Conservation (phyloP, 2,888 invertebrate species). For the Orgyia antiqua region DNA sequence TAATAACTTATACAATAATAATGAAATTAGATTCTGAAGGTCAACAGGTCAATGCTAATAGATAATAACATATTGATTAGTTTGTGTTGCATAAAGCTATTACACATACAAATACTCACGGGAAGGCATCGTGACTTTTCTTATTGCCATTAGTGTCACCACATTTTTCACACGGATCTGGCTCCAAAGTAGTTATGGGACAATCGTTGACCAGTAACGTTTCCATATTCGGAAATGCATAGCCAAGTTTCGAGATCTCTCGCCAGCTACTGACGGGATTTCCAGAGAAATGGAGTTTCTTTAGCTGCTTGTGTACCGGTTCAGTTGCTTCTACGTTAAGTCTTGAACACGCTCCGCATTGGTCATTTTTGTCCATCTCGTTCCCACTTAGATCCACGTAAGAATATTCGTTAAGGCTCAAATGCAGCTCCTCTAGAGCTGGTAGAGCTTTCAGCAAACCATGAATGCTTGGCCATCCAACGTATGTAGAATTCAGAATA, state of each 20-base stretch:
- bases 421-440: conserved; percentile 92
- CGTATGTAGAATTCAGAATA: conserved; percentile 91
- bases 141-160: conserved; percentile 63
- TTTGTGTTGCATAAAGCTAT: conserved; percentile 12
- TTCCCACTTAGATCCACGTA: conserved; percentile 82
- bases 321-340: conserved; percentile 48
- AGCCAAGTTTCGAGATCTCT: conserved; percentile 90
- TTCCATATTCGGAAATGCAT: conserved; percentile 91
- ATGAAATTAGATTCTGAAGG: conserved; percentile 34
- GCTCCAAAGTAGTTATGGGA: conserved; percentile 81
- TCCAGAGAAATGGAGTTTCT: conserved; percentile 91
- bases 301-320: conserved; percentile 82
- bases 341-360: conserved; percentile 61
- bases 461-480: conserved; percentile 91
- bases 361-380: conserved; percentile 52
- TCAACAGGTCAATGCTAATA: conserved; percentile 57
- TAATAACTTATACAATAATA: conserved; percentile 6
- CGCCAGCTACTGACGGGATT: conserved; percentile 92
- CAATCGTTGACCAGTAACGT: conserved; percentile 92
- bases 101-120: conserved; percentile 61
- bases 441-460: conserved; percentile 86
- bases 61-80: conserved; percentile 34
- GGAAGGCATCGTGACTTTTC: conserved; percentile 81
- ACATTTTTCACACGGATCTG: conserved; percentile 80
- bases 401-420: conserved; percentile 93